Conservation (phyloP, 2,888 invertebrate genomes). For the Brachyopa scutellaris region DNA sequence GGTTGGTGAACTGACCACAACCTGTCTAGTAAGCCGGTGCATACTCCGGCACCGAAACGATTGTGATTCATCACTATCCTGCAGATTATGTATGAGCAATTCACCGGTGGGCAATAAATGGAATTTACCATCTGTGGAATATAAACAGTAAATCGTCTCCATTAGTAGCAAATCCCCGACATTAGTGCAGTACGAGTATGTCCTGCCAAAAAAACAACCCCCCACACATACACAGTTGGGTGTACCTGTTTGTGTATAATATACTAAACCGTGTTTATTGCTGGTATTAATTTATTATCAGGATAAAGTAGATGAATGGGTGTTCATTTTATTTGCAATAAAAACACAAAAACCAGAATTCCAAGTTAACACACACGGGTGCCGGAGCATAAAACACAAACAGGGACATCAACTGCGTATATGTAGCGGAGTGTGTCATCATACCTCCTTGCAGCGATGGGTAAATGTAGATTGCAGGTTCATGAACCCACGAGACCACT, state of each 20-base stretch:
- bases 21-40: slow-evolving; percentile 88
- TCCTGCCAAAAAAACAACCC: slow-evolving; percentile 10
- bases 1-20: slow-evolving; percentile 87
- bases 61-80: slow-evolving; percentile 88
- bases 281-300: slow-evolving; percentile 48
- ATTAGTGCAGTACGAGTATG: slow-evolving; percentile 29
- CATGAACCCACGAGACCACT: slow-evolving; percentile 89
- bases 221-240: neutral
- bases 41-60: slow-evolving; percentile 88
- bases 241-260: neutral
- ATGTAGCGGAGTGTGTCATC: too few relatives aligned
- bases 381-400: slow-evolving; percentile 20
- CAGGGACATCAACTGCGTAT: slow-evolving; percentile 69
- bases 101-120: slow-evolving; percentile 89
- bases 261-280: slow-evolving; percentile 49
- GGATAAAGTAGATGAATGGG: slow-evolving; percentile 41
- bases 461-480: slow-evolving; percentile 88
- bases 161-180: slow-evolving; percentile 67
- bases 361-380: neutral
- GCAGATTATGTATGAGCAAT: slow-evolving; percentile 88
- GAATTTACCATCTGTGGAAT: slow-evolving; percentile 87
- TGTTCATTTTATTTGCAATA: slow-evolving; percentile 43
- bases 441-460: slow-evolving; percentile 89
- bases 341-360: slow-evolving; percentile 10
- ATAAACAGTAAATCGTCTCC: slow-evolving; percentile 60